phyloP scores from a whole-genome alignment of 2,113 vertebrate species.

The Hirundichthys speculiger region DNA sequence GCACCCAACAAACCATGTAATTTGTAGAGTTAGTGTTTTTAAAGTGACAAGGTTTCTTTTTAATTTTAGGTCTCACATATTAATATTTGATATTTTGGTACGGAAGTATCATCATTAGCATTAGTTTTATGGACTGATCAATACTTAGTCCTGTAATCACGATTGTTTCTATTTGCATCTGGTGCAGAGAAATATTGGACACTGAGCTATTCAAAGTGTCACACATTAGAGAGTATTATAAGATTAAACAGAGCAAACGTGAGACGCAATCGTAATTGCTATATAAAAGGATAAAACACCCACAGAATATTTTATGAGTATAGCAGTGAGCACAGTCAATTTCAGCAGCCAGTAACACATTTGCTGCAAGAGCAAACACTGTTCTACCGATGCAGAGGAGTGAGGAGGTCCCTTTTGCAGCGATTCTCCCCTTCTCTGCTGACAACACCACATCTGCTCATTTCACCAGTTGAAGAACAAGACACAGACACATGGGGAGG shows the following conservation, averaged over 20 bases:
- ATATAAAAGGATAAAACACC: not conserved
- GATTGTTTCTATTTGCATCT: not conserved
- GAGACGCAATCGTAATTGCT: not conserved
- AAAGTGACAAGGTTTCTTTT: too few relatives aligned
- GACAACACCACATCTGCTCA: conserved; percentile 50
- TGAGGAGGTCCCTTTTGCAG: conserved; percentile 52
- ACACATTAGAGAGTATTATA: not conserved
- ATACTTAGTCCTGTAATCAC: conserved; percentile 6
- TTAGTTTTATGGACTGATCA: conserved; percentile 19
- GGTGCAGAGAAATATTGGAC: not conserved
- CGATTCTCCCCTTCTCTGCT: conserved; percentile 29
- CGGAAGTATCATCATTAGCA: conserved; percentile 18
- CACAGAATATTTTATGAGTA: not conserved
- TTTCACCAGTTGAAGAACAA: conserved; percentile 48
- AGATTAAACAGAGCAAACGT: not conserved
- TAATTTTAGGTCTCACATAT: not conserved
- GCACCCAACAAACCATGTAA: conserved; percentile 14
- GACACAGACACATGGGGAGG: conserved; percentile 49
- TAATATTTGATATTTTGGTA: not conserved
- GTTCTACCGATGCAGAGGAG: conserved; percentile 59
- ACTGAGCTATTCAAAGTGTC: conserved; percentile 8
- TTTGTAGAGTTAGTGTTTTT: too few relatives aligned
- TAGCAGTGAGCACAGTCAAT: conserved; percentile 7
- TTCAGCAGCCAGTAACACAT: conserved; percentile 34
- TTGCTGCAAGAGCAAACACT: conserved; percentile 27